Evolutionary conservation across 1,140 invertebrate species (phyloP).

Genomic region (Gerris buenoi): DNA sequence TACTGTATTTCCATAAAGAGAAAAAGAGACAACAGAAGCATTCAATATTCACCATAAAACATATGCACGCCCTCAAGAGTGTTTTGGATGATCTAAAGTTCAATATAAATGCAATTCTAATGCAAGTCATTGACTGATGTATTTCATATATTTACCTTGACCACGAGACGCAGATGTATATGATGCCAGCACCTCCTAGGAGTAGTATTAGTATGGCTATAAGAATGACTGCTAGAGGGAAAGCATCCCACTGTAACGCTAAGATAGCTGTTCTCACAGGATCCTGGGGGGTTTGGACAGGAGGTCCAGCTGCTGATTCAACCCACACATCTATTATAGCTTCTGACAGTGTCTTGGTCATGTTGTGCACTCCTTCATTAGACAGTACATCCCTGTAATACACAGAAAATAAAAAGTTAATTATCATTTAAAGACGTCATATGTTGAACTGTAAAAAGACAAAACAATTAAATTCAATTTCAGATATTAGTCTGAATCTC

Average conservation of each 20-base stretch:
- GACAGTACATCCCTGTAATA: conserved; percentile 11
- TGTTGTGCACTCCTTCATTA: conserved; percentile 37
- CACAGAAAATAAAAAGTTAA: too few species aligned
- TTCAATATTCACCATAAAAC: too few species aligned
- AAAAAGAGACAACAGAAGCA: too few species aligned
- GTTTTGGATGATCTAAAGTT: too few species aligned
- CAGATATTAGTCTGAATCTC: too few species aligned
- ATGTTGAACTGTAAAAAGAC: too few species aligned
- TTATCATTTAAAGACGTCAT: too few species aligned
- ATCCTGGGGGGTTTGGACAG: conserved; percentile 31
- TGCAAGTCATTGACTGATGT: neutral
- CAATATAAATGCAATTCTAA: too few species aligned
- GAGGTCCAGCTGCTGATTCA: conserved; percentile 46
- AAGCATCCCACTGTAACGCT: conserved; percentile 51
- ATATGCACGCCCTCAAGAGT: too few species aligned
- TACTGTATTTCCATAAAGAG: too few species aligned
- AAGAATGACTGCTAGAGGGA: conserved; percentile 72
- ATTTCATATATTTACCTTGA: conserved; percentile 68
- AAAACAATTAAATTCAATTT: too few species aligned
- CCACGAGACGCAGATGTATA: conserved; percentile 85
- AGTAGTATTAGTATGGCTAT: conserved; percentile 75
- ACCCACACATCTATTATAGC: conserved; percentile 1
- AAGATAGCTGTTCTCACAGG: conserved; percentile 38
- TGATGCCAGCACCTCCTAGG: conserved; percentile 66
- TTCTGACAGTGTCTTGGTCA: conserved; percentile 44